Evolutionary conservation across 2,797 vertebrate genomes (phyloP), one percentile per base, ranked within the genome.

Genomic region (Gadopsis bispinosus): DNA sequence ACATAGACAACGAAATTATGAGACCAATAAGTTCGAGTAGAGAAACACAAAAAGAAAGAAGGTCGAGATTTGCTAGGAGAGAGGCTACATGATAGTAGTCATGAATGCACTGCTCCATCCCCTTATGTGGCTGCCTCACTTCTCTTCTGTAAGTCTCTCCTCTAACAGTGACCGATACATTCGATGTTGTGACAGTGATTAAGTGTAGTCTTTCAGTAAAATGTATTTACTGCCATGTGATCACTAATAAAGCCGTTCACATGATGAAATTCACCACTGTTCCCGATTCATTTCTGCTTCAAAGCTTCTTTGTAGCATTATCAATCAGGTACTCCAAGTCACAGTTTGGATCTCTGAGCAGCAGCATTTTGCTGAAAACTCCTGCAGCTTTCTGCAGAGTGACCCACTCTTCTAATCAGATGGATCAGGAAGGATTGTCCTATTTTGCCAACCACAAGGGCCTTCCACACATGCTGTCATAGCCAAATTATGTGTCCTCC

Each of bases 381-480:
- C 37, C 37, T 39, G 65, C 73, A 60, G 61, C 55, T 67, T 79
- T 71, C 62, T 74, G 63, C 70, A 53, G 71, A 66, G 54, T 70
- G 68, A 45, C 48, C 75, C 77, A 43, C 83, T 91, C 81, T 83
- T 85, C 75, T 62, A 41, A 65, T 59, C 39, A 45, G 77, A 71
- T 16, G 62, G 43, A 60, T 54, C 35, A 35, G 35, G 35, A 35
- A 35, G 35, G 35, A 35, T 35, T 51, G 35, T 56, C 47, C 67
- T 29, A 20, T 75, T 81, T 51, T 26, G 31, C 5, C 19, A 31
- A 56, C 22, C 67, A 35, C 33, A 33, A 33, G 7, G 35, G 35
- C 7, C 35, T 35, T 35, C 66, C 73, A 75, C 73, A 74, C 48
- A 73, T 50, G 56, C 69, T 48, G 39, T 65, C 39, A n/a, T 37